phyloP scores from a whole-genome alignment of 2,797 vertebrate genomes.

The Natrix natrix region DNA sequence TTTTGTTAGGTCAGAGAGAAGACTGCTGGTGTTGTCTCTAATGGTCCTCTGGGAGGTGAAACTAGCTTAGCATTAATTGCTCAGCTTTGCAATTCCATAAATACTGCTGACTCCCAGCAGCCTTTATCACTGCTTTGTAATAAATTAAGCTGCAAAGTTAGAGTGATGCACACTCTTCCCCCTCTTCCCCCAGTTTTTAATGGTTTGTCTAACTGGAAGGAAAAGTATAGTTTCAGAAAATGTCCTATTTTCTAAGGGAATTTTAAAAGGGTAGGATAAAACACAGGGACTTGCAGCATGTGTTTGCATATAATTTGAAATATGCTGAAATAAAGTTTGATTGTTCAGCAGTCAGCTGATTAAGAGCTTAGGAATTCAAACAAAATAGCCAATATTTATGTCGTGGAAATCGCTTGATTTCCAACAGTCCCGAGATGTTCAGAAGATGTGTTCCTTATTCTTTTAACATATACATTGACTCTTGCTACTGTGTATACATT shows the following conservation, averaged over 20 bases:
- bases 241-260: conserved; percentile 10
- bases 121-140: conserved; percentile 42
- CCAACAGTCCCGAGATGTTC: neutral
- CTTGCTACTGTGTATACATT: neutral
- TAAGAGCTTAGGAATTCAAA: neutral
- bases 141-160: conserved; percentile 60
- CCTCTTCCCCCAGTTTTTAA: conserved; percentile 16
- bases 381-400: neutral
- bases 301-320: neutral
- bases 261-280: neutral
- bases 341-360: neutral
- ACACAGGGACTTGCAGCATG: neutral
- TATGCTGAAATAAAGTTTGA: neutral
- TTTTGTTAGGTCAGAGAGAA: conserved; percentile 59
- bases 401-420: neutral
- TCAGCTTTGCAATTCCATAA: conserved; percentile 59
- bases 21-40: conserved; percentile 64
- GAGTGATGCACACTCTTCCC: conserved; percentile 43
- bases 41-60: conserved; percentile 62
- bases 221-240: conserved; percentile 47
- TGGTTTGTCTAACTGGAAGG: conserved; percentile 50
- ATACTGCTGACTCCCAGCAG: conserved; percentile 30
- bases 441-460: neutral
- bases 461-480: neutral
- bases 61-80: conserved; percentile 60